These are phyloP conservation scores for Catocala fraxini DNA, from an alignment of 2,888 invertebrate genomes.

Conservation along the genomic window DNA sequence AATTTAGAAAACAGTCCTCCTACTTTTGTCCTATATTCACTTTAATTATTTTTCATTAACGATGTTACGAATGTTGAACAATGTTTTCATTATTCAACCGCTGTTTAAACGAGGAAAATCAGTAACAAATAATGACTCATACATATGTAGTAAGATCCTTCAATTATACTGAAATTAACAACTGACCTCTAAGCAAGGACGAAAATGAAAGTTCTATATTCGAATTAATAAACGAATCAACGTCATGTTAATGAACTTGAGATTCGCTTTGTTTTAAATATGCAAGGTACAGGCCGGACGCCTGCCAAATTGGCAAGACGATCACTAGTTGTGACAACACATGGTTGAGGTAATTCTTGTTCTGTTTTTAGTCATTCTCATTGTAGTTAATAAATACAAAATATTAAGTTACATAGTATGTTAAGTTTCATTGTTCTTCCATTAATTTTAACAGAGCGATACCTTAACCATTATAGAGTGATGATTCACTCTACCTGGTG, in stretches of 20 bases:
- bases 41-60: slow-evolving; percentile 25
- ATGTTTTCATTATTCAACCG: slow-evolving; percentile 25
- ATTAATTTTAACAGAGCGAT: slow-evolving; percentile 70
- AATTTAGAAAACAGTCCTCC: slow-evolving; percentile 16
- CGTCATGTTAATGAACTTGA: slow-evolving; percentile 58
- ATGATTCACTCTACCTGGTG: slow-evolving; percentile 55
- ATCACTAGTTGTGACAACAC: slow-evolving; percentile 53
- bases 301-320: slow-evolving; percentile 68
- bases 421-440: slow-evolving; percentile 80
- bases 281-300: slow-evolving; percentile 53
- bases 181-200: slow-evolving; percentile 45
- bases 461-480: slow-evolving; percentile 49
- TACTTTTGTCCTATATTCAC: slow-evolving; percentile 28
- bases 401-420: slow-evolving; percentile 70
- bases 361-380: slow-evolving; percentile 65
- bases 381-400: slow-evolving; percentile 60
- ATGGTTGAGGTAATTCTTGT: slow-evolving; percentile 66
- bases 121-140: slow-evolving; percentile 45
- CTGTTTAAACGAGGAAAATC: slow-evolving; percentile 39
- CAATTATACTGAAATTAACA: slow-evolving; percentile 21
- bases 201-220: slow-evolving; percentile 49
- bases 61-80: slow-evolving; percentile 24
- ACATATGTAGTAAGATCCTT: slow-evolving; percentile 18
- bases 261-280: slow-evolving; percentile 45
- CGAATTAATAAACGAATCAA: slow-evolving; percentile 30